Evolutionary conservation across 2,888 invertebrate genomes (phyloP), one percentile per base, ranked within the genome.

Genomic region (Melanophora roralis): DNA sequence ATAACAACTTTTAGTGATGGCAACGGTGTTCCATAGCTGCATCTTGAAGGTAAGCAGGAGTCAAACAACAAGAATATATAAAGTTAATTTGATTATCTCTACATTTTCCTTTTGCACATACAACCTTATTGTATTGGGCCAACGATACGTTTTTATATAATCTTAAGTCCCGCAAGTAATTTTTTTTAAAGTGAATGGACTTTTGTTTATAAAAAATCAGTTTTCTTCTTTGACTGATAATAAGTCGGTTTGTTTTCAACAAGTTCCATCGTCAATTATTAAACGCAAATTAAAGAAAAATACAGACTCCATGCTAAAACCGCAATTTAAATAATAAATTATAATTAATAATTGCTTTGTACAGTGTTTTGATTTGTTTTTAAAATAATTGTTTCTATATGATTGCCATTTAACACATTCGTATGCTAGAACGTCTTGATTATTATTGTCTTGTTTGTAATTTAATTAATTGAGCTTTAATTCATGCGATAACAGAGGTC

Each of bases 391-490:
- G 60, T 21, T 47, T 21, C 40, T 47, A 9, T 47, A 49, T 45
- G 32, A 53, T 14, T 59, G 23, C 43, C 9, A 16, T 51, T 76
- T 12, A 47, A 59, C 21, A 76, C 62, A 69, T 38, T 19, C 53
- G 4, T 40, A 55, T 53, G 16, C 12, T 40, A 47, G 60, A 53
- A 55, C 49, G 55, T 81, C 85, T 85, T 86, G 86, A 85, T 86
- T 86, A 85, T 86, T 86, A 85, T 83, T 85, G 86, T 88, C 88
- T 87, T 85, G 88, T 88, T 88, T 87, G 88, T 87, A 86, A 86
- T 88, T 88, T 86, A 88, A 88, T 88, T 88, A 88, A 88, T 88
- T 88, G 88, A 84, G 85, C 84, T 88, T 88, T 88, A 88, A 88
- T 88, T 88, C 81, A 69, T n/a, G 83, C 84, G 83, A 84, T 83